Evolutionary conservation across 1,140 invertebrate species (phyloP), one percentile per base, ranked within the genome.

Genomic region (Argopecten irradians): DNA sequence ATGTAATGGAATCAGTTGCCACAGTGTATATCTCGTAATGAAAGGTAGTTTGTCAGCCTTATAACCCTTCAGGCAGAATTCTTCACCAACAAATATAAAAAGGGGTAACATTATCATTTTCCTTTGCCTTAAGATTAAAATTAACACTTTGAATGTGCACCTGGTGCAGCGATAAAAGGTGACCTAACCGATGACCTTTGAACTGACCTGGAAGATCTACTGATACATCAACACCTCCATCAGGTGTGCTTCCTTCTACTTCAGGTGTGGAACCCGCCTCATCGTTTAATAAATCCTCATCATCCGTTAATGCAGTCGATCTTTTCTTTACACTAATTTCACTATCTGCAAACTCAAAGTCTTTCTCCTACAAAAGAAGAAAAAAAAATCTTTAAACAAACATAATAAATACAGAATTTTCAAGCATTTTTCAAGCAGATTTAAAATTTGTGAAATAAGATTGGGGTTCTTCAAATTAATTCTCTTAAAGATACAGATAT

Each of bases 261-360:
- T 90, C 90, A 22, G 86, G 85, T 11, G 88, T 88, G 36, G 91
- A 91, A 0, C 91, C 91, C 16, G 89, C n/a, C 14, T 93, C 91
- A 86, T 91, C 92, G 39, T 84, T 86, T 85, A 93, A 88, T 82
- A 92, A 86, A 87, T 93, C 92, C 87, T 93, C 92, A 86, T 93
- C 92, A 87, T 93, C 92, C 34, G 89, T 71, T 28, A 71, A 71
- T 28, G 55, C 55, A 16, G 88, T 39, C 3, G 92, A 90, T 82
- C 87, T 87, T 86, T 86, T 84, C 86, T 90, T 86, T 86, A 90
- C 35, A 11, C 22, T 71, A 83, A 85, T 85, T 33, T 89, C 90
- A 36, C 35, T 86, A 85, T 92, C 92, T 22, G 83, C 84, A 87
- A 92, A 92, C 88, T 92, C 90, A 91, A 92, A 92, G 86, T 92